These are phyloP conservation scores for Xiphydria camelus DNA, from an alignment of 2,888 invertebrate genomes.

Conservation along the genomic window DNA sequence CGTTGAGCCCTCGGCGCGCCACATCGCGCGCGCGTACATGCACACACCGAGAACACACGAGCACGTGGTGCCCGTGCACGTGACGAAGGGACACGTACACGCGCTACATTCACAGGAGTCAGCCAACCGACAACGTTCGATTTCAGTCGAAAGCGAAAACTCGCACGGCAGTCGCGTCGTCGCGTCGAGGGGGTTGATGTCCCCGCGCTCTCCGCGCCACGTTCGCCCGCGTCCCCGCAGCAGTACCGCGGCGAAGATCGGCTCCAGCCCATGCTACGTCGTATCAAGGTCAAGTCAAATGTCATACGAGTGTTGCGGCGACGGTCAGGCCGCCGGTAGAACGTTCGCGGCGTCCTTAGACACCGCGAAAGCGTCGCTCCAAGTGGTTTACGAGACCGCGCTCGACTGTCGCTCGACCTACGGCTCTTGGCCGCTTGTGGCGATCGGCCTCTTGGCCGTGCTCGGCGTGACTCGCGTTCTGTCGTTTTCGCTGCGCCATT, in stretches of 20 bases:
- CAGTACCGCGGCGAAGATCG: not conserved
- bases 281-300: slow-evolving; percentile 25
- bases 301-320: slow-evolving; percentile 50
- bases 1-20: not conserved
- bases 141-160: slow-evolving; percentile 49
- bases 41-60: not conserved
- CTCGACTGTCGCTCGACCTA: not conserved
- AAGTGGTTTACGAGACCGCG: slow-evolving; percentile 11
- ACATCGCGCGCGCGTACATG: not conserved
- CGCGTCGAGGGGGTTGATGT: slow-evolving; percentile 2
- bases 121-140: slow-evolving; percentile 39
- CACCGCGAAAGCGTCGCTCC: slow-evolving; percentile 13
- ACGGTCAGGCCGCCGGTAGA: slow-evolving; percentile 34
- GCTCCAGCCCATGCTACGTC: not conserved
- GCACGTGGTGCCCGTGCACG: too few species aligned
- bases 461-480: slow-evolving; percentile 1
- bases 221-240: not conserved
- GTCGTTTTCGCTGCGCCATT: slow-evolving; percentile 1
- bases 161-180: slow-evolving; percentile 22
- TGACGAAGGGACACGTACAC: slow-evolving; percentile 4
- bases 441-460: not conserved
- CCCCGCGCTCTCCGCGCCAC: not conserved
- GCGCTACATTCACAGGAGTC: slow-evolving; percentile 1
- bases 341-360: slow-evolving; percentile 31
- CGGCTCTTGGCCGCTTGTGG: not conserved